Percentiles rank a stretch among this genome's conserved stretches.
Conservation (phyloP, 2,113 vertebrate genomes). For the Lampris incognitus region DNA sequence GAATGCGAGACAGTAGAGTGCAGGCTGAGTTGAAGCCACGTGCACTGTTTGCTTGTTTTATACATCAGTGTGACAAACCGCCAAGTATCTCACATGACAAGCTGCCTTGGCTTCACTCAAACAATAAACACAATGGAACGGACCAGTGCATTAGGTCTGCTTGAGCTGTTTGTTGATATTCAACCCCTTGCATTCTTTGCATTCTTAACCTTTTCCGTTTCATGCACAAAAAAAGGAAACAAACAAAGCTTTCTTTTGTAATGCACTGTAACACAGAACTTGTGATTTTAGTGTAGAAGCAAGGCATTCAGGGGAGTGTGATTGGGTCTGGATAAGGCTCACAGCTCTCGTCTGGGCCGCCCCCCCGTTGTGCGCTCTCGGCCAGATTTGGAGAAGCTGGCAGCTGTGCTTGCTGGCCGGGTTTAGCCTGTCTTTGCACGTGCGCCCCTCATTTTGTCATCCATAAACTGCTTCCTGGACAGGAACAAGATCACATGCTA, state of each 20-base stretch:
- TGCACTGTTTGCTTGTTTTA: conserved; percentile 27
- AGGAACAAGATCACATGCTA: conserved; percentile 1
- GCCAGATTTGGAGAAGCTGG: conserved; percentile 54
- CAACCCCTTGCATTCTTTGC: conserved; percentile 23
- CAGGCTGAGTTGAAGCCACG: conserved; percentile 18
- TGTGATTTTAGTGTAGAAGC: conserved; percentile 11
- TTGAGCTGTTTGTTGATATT: conserved; percentile 26
- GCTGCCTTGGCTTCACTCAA: conserved; percentile 42
- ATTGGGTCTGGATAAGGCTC: conserved; percentile 10
- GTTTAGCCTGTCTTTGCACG: conserved; percentile 55
- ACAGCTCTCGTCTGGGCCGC: conserved; percentile 4
- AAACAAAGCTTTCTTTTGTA: conserved; percentile 24
- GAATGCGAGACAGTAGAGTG: conserved; percentile 15
- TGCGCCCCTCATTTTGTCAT: conserved; percentile 38
- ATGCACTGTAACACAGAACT: conserved; percentile 4
- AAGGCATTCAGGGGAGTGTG: conserved; percentile 11
- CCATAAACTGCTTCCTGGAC: conserved; percentile 49
- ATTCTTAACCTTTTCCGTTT: conserved; percentile 36
- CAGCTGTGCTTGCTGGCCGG: conserved; percentile 49
- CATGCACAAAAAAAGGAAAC: conserved; percentile 13
- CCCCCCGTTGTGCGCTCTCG: conserved; percentile 54
- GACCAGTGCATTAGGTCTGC: conserved; percentile 28
- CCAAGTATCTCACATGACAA: conserved; percentile 19
- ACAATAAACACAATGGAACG: conserved; percentile 55
- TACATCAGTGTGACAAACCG: conserved; percentile 4